Conservation (phyloP, 2,113 vertebrate genomes). For the Nettapus auritus region DNA sequence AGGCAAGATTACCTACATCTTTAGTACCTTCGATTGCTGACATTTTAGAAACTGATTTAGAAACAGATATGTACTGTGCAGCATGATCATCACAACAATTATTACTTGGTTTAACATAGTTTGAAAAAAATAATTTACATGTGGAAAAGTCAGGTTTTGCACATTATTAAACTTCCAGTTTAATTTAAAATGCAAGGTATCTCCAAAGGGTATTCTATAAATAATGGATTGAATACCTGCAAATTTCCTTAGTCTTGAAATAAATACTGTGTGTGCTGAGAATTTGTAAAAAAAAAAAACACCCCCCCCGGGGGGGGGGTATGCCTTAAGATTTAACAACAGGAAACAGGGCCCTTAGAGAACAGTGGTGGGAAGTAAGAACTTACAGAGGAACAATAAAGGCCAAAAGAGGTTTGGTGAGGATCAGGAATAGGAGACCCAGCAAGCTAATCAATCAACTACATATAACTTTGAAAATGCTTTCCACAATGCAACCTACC, state of each 20-base stretch:
- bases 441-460: conserved; percentile 8
- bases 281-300: neutral
- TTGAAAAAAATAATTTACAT: neutral
- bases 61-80: neutral
- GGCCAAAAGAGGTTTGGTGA: conserved; percentile 6
- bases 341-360: neutral
- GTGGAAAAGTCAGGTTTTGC: neutral
- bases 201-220: neutral
- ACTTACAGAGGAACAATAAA: conserved; percentile 16
- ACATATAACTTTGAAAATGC: conserved; percentile 24
- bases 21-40: neutral
- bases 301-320: neutral
- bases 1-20: neutral
- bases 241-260: conserved; percentile 14
- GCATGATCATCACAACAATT: neutral
- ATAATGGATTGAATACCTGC: neutral
- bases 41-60: neutral
- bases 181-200: conserved; percentile 6
- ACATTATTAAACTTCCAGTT: conserved; percentile 1
- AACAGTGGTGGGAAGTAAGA: neutral
- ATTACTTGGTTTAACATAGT: neutral
- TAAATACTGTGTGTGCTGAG: neutral
- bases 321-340: neutral
- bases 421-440: neutral
- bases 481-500: neutral